Evolutionary conservation across 2,888 invertebrate genomes (phyloP), one percentile per base, ranked within the genome.

Genomic region (Teinopalpus imperialis): DNA sequence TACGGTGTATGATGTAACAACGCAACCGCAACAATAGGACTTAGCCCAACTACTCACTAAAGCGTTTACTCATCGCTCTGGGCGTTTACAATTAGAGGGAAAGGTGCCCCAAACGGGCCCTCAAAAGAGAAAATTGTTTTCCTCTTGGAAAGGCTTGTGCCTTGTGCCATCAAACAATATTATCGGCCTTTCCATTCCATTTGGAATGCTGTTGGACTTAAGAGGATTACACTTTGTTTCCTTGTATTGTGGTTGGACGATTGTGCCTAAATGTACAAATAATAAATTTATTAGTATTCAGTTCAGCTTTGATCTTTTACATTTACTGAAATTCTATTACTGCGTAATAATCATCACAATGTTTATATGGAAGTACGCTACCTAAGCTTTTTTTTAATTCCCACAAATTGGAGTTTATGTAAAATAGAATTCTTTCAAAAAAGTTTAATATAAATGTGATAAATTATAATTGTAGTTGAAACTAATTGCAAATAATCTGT

Each of bases 61-160:
- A 59, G 62, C 64, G 61, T 71, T 71, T 63, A 59, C 54, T 47
- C 50, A 54, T 53, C 53, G 63, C 72, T 64, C 52, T 50, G 56
- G 65, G 64, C 68, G 63, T 63, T 74, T 70, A 60, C 71, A 75
- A 78, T 77, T 74, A 80, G 66, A 68, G 63, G 58, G 63, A 56
- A 68, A 53, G 66, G 67, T 68, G 63, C 64, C 64, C 61, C 52
- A 63, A 75, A 69, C 61, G 56, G 57, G 59, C 57, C 61, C 53
- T 51, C 56, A 43, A 65, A 66, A 60, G 66, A 63, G 71, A 64
- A 75, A 75, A 74, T 71, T 72, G 70, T 71, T 76, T 71, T 64
- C 59, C 66, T 64, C 61, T 60, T 56, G 56, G 57, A 67, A 72
- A 74, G 74, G 71, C 70, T 71, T 63, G 61, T 64, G 63, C 66